phyloP scores from a whole-genome alignment of 2,888 invertebrate species.

The Drosophila parthenogenetica region DNA sequence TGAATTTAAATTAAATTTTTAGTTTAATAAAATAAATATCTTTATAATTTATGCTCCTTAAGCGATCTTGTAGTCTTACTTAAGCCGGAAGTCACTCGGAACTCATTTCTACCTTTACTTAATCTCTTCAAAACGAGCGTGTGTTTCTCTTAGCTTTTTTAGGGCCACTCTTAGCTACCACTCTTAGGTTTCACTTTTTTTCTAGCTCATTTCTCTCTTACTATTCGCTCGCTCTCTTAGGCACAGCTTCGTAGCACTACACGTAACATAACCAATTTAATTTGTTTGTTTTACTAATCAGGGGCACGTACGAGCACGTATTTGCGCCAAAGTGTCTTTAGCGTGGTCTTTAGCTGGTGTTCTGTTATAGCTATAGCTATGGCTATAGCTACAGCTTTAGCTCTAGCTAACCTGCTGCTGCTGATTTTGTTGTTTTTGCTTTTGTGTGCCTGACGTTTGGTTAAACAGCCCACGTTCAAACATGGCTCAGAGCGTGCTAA shows the following conservation, averaged over 20 bases:
- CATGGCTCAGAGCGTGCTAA: conserved; percentile 78
- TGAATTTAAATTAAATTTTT: too few relatives aligned
- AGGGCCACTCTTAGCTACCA: too few relatives aligned
- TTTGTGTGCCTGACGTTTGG: conserved; percentile 61
- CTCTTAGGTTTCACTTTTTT: conserved; percentile 28
- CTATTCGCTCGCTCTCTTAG: not conserved
- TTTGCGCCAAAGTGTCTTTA: conserved; percentile 67
- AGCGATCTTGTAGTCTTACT: too few relatives aligned
- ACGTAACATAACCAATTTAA: conserved; percentile 62
- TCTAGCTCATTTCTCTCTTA: not conserved
- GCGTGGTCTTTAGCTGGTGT: conserved; percentile 60
- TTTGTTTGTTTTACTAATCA: conserved; percentile 79
- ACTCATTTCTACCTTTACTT: too few relatives aligned
- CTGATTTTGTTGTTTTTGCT: conserved; percentile 19
- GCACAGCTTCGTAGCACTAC: not conserved
- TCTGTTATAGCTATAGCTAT: conserved; percentile 33
- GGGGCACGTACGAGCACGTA: conserved; percentile 72
- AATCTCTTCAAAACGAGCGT: too few relatives aligned
- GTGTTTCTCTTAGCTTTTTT: too few relatives aligned
- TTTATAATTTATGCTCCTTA: too few relatives aligned
- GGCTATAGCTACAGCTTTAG: too few relatives aligned
- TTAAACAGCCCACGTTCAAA: conserved; percentile 76
- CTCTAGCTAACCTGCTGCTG: conserved; percentile 15
- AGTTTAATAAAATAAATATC: too few relatives aligned
- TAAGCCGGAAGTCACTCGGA: too few relatives aligned